These are phyloP conservation scores for Dolichoris vasculosae DNA, from an alignment of 1,140 invertebrate genomes.

Conservation along the genomic window DNA sequence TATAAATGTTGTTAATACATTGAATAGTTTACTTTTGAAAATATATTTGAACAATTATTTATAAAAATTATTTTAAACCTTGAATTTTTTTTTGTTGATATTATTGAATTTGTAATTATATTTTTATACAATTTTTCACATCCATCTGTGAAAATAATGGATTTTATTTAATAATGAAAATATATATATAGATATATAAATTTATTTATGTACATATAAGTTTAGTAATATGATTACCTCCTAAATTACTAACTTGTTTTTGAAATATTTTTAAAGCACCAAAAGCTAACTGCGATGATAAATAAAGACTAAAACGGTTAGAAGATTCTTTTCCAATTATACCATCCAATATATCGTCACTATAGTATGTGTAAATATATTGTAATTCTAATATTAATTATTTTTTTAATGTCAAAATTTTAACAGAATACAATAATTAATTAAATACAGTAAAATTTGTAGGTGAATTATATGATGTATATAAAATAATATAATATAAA, in stretches of 20 bases:
- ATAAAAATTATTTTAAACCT: neutral
- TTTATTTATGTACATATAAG: no score
- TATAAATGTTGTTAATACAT: neutral
- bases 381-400: neutral
- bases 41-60: neutral
- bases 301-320: conserved; percentile 17
- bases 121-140: neutral
- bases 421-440: no score
- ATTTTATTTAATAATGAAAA: neutral
- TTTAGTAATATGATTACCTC: neutral
- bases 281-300: neutral
- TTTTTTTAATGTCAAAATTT: no score
- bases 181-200: no score
- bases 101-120: neutral
- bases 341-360: neutral
- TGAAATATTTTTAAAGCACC: conserved; percentile 11
- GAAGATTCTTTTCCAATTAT: neutral
- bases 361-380: neutral
- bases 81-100: neutral
- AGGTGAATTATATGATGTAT: no score
- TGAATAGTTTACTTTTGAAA: neutral
- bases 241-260: neutral
- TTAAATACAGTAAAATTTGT: no score
- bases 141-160: neutral
- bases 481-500: no score